Base-by-base conservation (phyloP, 2,113 vertebrate genomes). In the Cynoglossus semilaevis region DNA sequence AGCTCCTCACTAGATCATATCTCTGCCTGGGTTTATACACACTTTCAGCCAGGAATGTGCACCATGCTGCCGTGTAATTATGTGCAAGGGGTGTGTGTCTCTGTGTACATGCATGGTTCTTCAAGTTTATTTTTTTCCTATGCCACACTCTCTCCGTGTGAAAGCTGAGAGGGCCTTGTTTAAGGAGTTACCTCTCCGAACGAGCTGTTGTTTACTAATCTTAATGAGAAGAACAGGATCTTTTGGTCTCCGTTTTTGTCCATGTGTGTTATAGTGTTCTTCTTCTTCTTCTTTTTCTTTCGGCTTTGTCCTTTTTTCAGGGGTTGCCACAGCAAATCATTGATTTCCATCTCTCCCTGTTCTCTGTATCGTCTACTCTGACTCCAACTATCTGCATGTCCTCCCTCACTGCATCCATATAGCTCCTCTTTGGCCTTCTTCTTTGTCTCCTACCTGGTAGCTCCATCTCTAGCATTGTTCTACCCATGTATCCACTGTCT, bases 1-100 rank as follows among this genome's bases (percentile, higher is more conserved):
- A 63, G 77, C 83, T 87, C 77, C 84, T 85, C 83, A 79, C 84
- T 81, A 79, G 83, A 88, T 88, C 78, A 84, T 87, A 86, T 89
- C 87, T 79, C 72, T 81, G 68, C 66, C 86, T 67, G 78, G 70
- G 83, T 88, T 84, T 79, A 84, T 81, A 79, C 71, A 82, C 85
- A 79, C 73, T 81, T 80, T 75, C 82, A 83, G 84, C 73, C 65
- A 22, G 76, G 79, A 80, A 82, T 37, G 79, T 89, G 88, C 74
- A 77, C 58, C 84, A 87, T 84, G 74, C 71, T 76, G 64, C 81
- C 61, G 58, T 70, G 77, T 86, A 83, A 89, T 89, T 88, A 88
- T 71, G 77, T 60, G 59, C 19, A 51, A 65, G 69, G 80, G 67
- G 41, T n/a, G n/a, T 77, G 59, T 56, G 58, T 72, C 43, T 73